Conservation (phyloP, 2,797 vertebrate species). For the Sebastes goodei region DNA sequence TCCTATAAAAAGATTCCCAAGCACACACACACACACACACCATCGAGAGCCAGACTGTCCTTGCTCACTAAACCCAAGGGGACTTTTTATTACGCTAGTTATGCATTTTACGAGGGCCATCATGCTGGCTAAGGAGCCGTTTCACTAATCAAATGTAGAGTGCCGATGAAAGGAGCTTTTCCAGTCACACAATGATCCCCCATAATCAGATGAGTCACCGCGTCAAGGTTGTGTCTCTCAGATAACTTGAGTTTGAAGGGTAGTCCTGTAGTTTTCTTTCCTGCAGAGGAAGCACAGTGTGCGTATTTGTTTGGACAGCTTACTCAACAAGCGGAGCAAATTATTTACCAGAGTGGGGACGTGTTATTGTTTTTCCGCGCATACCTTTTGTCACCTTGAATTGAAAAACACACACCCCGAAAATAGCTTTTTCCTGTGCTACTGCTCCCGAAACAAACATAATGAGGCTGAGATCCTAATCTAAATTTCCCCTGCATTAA, state of each 20-base stretch:
- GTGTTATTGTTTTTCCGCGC: constrained; percentile 29
- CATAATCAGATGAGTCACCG: constrained; percentile 54
- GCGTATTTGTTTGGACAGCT: constrained; percentile 14
- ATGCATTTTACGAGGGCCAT: constrained; percentile 59
- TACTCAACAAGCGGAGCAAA: constrained; percentile 1
- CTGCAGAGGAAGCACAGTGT: constrained; percentile 23
- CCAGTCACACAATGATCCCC: constrained; percentile 32
- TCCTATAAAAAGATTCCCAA: constrained; percentile 29
- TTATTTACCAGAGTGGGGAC: neutral
- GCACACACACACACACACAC: neutral
- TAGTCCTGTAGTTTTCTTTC: neutral
- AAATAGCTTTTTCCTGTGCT: constrained; percentile 50
- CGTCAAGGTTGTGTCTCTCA: constrained; percentile 46
- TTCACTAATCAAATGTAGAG: constrained; percentile 58
- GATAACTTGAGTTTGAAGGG: constrained; percentile 22
- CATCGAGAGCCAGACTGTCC: constrained; percentile 38
- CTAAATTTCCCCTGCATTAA: constrained; percentile 43
- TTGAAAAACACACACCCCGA: constrained; percentile 22
- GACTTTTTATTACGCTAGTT: constrained; percentile 65
- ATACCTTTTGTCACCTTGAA: constrained; percentile 38
- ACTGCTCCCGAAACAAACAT: neutral
- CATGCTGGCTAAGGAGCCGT: constrained; percentile 40
- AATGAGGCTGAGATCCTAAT: constrained; percentile 37
- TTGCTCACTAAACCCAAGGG: constrained; percentile 65
- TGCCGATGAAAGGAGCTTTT: constrained; percentile 28